Evolutionary conservation across 2,888 invertebrate species (phyloP), one percentile per base, ranked within the genome.

Genomic region (Sturmia bella): DNA sequence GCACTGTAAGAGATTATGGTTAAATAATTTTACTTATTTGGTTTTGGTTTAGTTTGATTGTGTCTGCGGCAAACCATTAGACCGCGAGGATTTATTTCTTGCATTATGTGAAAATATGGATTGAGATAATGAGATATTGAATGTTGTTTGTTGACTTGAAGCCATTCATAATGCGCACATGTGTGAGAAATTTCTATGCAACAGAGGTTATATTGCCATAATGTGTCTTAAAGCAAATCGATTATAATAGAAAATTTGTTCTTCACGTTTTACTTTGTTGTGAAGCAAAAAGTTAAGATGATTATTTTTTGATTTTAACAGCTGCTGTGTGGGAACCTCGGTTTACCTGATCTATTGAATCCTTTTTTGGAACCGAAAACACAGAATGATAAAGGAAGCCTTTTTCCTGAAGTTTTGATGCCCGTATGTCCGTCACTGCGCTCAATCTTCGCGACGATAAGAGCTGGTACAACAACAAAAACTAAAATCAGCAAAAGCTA

Each of bases 21-120:
- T 63, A 73, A 64, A 45, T 64, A 24, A 39, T 48, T 64, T 66
- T 66, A 57, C 45, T 73, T 57, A 13, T 37, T 13, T 59, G 32
- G 21, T 37, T 50, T 59, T 45, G 69, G 21, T 39, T 66, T 21
- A 39, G 54, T 59, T 52, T 41, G 50, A 72, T 70, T 37, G 39
- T 39, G 24, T 17, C 45, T 59, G 13, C 24, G 59, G 59, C 48
- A 59, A 59, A 72, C 50, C 61, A 72, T 41, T 72, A 72, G 61
- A 70, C 70, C 59, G 39, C 70, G 37, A 72, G 48, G 50, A 61
- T 61, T 50, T 72, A 24, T 41, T 39, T 72, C 24, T 27, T 43
- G 11, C 41, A 39, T 52, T 43, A 13, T 37, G 59, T 32, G 61
- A 24, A 41, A 50, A 61, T 52, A 50, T 41, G 7, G 5, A 32